A percentile compares a stretch with the other conserved stretches of the same genome.
phyloP scores from a whole-genome alignment of 2,888 invertebrate species.

The Eudemis profundana region DNA sequence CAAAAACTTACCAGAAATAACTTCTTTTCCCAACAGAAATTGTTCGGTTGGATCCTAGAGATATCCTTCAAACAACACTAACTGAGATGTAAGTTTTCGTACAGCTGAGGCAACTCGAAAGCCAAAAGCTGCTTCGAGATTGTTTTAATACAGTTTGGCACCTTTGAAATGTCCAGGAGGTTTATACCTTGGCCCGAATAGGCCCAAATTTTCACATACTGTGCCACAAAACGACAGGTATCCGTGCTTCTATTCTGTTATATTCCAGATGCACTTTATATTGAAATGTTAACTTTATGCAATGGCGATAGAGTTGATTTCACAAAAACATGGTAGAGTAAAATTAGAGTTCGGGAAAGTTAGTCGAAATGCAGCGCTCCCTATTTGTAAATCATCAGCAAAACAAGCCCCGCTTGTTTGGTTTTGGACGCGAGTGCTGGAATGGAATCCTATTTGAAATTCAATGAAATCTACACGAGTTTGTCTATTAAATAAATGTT shows the following conservation, averaged over 20 bases:
- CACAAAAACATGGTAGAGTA: not conserved
- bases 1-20: too few species aligned
- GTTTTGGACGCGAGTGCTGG: slow-evolving; percentile 23
- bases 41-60: not conserved
- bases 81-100: not conserved
- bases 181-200: slow-evolving; percentile 23
- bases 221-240: not conserved
- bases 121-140: not conserved
- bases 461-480: slow-evolving; percentile 25
- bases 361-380: slow-evolving; percentile 7
- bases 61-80: not conserved
- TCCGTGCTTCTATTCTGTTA: not conserved
- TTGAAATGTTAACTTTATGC: not conserved
- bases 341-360: slow-evolving; percentile 1
- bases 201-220: slow-evolving; percentile 1
- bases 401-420: slow-evolving; percentile 36
- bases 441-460: slow-evolving; percentile 18
- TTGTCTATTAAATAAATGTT: slow-evolving; percentile 6
- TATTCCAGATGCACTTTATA: too few species aligned
- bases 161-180: slow-evolving; percentile 10
- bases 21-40: too few species aligned
- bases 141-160: not conserved
- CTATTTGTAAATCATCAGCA: slow-evolving; percentile 38
- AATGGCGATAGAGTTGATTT: not conserved
- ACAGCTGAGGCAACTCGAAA: not conserved